Base-by-base conservation (phyloP, 2,113 vertebrate genomes). In the Ictalurus furcatus region DNA sequence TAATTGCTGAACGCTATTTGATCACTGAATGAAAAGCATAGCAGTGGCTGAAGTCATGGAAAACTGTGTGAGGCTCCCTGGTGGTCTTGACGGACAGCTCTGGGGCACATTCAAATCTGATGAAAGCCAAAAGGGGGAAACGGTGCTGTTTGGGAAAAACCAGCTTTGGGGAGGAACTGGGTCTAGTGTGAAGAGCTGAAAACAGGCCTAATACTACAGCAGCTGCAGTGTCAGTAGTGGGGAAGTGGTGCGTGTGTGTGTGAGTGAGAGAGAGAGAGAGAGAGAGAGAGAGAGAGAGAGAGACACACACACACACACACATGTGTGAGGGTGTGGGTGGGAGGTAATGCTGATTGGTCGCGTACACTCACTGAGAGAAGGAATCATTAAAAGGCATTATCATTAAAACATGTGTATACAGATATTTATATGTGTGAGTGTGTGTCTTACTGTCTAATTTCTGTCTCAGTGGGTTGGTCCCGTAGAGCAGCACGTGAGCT, bases 381-480 rank as follows among this genome's bases (percentile, higher is more conserved):
- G 23, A 59, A 23, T 19, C 74, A n/a, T 19, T 80, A 54, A 80
- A 54, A 80, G 2, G 12, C 4, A 48, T 48, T 7, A 48, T 48
- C 5, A 48, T 48, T 59, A 48, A 23, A 23, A 0, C 37, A 40
- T 23, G 12, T 44, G 8, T 44, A 23, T 54, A 23, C 1, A 44
- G 12, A 48, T 25, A 44, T 44, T 3, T 23, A 44, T 76, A 0
- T 76, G 3, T 30, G 74, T 71, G 58, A 78, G 3, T 30, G 74
- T 71, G 58, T 78, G 71, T 84, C 97, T 97, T 97, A 98, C 97
- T 97, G 95, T 99, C 98, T 90, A 99, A 94, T 94, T 98, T 99
- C 95, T 98, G 98, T 87, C 98, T 95, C 92, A 99, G 96, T 25
- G 98, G 98, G 94, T 99, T 99, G n/a, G 98, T 99, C 93, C 98